Evolutionary conservation across 2,113 vertebrate species (phyloP), one percentile per base, ranked within the genome.

Genomic region (Lepisosteus osseus): DNA sequence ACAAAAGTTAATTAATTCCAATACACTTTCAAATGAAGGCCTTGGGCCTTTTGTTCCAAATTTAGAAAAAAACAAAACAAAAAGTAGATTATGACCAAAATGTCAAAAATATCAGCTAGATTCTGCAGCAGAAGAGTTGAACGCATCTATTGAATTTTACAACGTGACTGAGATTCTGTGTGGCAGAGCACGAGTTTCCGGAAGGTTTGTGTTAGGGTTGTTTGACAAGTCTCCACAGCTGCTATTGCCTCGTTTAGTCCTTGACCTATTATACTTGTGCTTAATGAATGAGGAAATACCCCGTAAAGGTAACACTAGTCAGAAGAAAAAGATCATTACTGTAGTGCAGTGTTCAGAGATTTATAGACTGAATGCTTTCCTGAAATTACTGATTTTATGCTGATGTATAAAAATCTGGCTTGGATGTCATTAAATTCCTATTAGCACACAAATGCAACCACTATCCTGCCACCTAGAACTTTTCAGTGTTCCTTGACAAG

Each of bases 371-470:
- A 12, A n/a, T 8, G 7, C 13, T 40, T 68, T 68, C 15, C 47
- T 54, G 9, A 68, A 54, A 40, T 59, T 59, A 59, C 56, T 54
- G 47, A 54, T 51, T 68, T 44, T n/a, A 13, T 11, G 44, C 7
- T 17, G 7, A 54, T 51, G 9, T 45, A 7, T n/a, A 40, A 51
- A 59, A 40, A 55, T 0, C 41, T 41, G 8, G 66, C 66, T 40
- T n/a, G 8, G 51, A 40, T 12, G 66, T 40, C 47, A 55, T 68
- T 68, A 68, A 13, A 57, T 9, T 17, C 54, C 40, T 45, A 29
- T 66, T 43, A 63, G 62, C 41, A 14, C n/a, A 54, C 3, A 14
- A 72, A 43, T 66, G 70, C 15, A 56, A 54, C 57, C 62, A 72
- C 55, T 44, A 65, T 54, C 62, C 29, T 44, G 41, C 55, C 29